phyloP scores from a whole-genome alignment of 2,797 vertebrate genomes.

The Anas flavirostris region DNA sequence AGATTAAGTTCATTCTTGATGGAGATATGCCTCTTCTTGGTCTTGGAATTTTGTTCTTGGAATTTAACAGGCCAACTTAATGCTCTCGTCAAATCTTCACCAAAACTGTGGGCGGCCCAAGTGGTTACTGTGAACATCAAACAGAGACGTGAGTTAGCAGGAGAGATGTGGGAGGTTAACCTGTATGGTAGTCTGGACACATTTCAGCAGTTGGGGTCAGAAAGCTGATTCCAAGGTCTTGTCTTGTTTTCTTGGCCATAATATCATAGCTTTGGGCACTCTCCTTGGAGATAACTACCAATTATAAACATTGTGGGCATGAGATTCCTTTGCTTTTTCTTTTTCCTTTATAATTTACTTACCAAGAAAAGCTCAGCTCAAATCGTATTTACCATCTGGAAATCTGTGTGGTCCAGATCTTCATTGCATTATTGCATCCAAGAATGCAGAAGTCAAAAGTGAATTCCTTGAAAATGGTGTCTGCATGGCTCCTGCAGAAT shows the following conservation, averaged over 20 bases:
- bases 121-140: neutral
- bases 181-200: neutral
- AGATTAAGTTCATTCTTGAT: neutral
- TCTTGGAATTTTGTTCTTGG: constrained; percentile 3
- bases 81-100: neutral
- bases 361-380: constrained; percentile 31
- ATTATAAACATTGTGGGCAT: constrained; percentile 26
- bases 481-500: neutral
- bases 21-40: neutral
- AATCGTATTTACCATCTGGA: constrained; percentile 53
- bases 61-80: neutral
- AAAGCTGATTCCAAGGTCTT: neutral
- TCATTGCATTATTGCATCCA: neutral
- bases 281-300: constrained; percentile 28
- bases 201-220: neutral
- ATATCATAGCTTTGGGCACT: constrained; percentile 2
- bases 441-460: neutral
- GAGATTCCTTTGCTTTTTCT: neutral
- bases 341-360: constrained; percentile 47
- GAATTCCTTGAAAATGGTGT: neutral
- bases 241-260: constrained; percentile 4
- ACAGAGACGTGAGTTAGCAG: neutral
- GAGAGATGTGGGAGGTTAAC: neutral
- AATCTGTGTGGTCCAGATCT: constrained; percentile 62
- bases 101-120: neutral